These are phyloP conservation scores for Byasa hedistus DNA, from an alignment of 2,888 invertebrate genomes.

Conservation along the genomic window DNA sequence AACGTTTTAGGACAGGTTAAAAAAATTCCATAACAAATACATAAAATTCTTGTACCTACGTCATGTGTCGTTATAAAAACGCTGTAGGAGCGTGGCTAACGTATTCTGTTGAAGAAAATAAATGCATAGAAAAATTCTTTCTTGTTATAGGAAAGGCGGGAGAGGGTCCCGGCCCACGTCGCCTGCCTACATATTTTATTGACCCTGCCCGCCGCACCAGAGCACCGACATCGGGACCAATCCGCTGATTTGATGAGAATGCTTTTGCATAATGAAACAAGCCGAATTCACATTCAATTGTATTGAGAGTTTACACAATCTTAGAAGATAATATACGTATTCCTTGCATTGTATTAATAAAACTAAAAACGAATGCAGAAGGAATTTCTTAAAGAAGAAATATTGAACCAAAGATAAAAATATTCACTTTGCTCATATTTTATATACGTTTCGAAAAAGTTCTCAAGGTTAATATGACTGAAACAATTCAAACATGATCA, in stretches of 20 bases:
- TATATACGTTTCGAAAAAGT: too few relatives aligned
- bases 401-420: too few relatives aligned
- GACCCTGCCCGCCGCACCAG: constrained; percentile 50
- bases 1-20: constrained; percentile 20
- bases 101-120: constrained; percentile 65
- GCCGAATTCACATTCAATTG: not conserved
- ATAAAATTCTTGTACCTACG: constrained; percentile 16
- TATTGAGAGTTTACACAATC: not conserved
- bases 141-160: constrained; percentile 74
- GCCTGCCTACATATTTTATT: constrained; percentile 78
- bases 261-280: constrained; percentile 14
- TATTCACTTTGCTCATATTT: too few relatives aligned
- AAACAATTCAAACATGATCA: too few relatives aligned
- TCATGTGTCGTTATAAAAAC: constrained; percentile 33
- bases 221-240: constrained; percentile 38
- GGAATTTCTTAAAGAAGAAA: too few relatives aligned
- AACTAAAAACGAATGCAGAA: too few relatives aligned
- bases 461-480: too few relatives aligned
- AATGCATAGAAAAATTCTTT: constrained; percentile 77
- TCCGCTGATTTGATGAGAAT: constrained; percentile 45
- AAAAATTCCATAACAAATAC: constrained; percentile 26
- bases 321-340: not conserved
- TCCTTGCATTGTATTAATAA: not conserved
- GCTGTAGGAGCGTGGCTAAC: constrained; percentile 45
- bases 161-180: constrained; percentile 60